phyloP scores from a whole-genome alignment of 1,140 invertebrate species.

The Panagrolaimus sp. region DNA sequence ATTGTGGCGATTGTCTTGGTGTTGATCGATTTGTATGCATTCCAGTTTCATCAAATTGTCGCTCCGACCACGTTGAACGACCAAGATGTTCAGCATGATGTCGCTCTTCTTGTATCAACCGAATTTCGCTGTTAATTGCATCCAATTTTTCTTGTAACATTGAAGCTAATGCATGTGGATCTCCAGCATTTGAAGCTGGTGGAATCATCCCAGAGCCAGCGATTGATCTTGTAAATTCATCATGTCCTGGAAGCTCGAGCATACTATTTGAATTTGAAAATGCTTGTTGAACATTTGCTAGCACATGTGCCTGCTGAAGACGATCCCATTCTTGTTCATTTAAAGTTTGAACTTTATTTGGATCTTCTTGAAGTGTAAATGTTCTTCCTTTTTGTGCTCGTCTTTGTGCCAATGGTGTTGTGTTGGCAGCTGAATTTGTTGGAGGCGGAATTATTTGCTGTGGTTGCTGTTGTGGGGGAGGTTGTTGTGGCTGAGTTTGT shows the following conservation, averaged over 20 bases:
- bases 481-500: background rate
- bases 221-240: conserved; percentile 59
- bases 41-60: conserved; percentile 65
- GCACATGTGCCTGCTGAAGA: conserved; percentile 81
- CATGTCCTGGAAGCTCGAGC: conserved; percentile 34
- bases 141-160: conserved; percentile 98
- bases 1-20: conserved; percentile 40
- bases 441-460: conserved; percentile 67
- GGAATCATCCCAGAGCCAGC: conserved; percentile 6
- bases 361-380: conserved; percentile 68
- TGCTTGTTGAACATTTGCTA: conserved; percentile 74
- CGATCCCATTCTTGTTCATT: conserved; percentile 82
- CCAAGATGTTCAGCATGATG: conserved; percentile 90
- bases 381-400: conserved; percentile 65
- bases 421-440: conserved; percentile 71
- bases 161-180: conserved; percentile 90
- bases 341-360: conserved; percentile 65
- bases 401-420: conserved; percentile 68
- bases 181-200: conserved; percentile 61
- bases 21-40: conserved; percentile 16
- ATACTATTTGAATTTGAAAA: conserved; percentile 54
- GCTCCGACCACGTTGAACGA: conserved; percentile 70
- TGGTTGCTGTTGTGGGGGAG: background rate
- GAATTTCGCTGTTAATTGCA: conserved; percentile 98
- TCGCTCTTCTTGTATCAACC: conserved; percentile 94